Base-by-base conservation (phyloP, 2,113 vertebrate genomes). In the Actenoides lindsayi region DNA sequence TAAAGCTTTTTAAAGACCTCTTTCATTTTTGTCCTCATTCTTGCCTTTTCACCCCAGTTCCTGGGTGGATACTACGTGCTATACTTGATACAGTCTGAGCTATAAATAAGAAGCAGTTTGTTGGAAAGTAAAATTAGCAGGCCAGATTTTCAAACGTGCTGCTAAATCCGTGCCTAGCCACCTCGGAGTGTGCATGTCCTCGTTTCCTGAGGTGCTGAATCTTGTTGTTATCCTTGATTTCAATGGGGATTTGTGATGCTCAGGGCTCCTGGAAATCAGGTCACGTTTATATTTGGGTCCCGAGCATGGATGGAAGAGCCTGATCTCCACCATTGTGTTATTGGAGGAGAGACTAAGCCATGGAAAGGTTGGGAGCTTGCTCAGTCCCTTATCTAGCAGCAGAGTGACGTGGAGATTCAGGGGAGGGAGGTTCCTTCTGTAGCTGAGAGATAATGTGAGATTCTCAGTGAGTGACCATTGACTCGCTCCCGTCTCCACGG, bases 31-130 rank as follows among this genome's bases (percentile, higher is more conserved):
- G 95, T 94, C 94, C 94, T 96, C 67, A 0, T 96, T 97, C 89
- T 93, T 91, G 57, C 94, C 94, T 97, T 51, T 96, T 97, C 96
- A 97, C 94, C 95, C 92, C 93, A 89, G 93, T 96, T 96, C 83
- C 90, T 95, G 81, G 89, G 77, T 82, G 80, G 95, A 94, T 96
- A 94, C 95, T 96, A 96, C 0, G 3, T 93, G 78, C 93, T 96
- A 97, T 96, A 95, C 93, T 96, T 46, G 82, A 62, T 93, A 74
- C 81, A 96, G 86, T 91, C 91, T 82, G 89, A 94, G 87, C 95
- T 96, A 94, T 96, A 96, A 96, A 97, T 96, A 95, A 91, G 93
- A 37, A 90, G 63, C 96, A 73, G 78, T 91, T 96, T 93, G 91
- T 89, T 94, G 89, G 89, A 94, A 96, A 94, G 89, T 89, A 94